Evolutionary conservation across 2,113 vertebrate genomes (phyloP), one percentile per base, ranked within the genome.

Genomic region (Megaleporinus macrocephalus): DNA sequence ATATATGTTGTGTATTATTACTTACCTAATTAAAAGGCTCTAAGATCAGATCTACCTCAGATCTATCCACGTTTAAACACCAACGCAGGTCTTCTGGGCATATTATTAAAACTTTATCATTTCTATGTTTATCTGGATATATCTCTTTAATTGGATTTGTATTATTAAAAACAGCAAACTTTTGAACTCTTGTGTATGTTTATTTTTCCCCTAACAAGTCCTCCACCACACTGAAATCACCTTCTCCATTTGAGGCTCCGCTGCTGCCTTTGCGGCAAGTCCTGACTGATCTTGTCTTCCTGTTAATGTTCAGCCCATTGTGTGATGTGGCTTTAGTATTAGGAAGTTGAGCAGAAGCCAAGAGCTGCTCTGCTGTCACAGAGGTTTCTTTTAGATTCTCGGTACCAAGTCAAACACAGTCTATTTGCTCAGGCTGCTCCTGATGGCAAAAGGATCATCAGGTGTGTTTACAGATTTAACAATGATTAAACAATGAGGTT

Each of bases 351-450:
- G 53, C 53, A 57, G 18, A 57, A 57, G 53, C 53, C 53, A 57
- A 51, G 13, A 51, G 49, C 49, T 16, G 49, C 49, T 51, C 49
- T 65, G 13, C 1, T 29, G 27, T 65, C 62, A 63, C n/a, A 62
- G 59, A 62, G 62, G 24, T 14, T 30, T 29, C 53, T 20, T 29
- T 63, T 30, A 30, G 62, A 65, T 29, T 65, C 15, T 14, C 27
- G 30, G 49, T 36, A 14, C 20, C 53, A 24, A 41, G 29, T 59
- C n/a, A 63, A 76, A 76, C n/a, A 41, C 14, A 36, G 22, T 26
- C 59, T 73, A 59, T 66, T 69, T 78, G 57, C 63, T 72, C 75
- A 53, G 22, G 22, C 36, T 24, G 33, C 57, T 55, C 15, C 59
- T 82, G 27, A 49, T 22, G 36, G 30, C 33, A 76, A 16, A 59